Conservation (phyloP, 2,113 vertebrate species). For the Cervus canadensis region DNA sequence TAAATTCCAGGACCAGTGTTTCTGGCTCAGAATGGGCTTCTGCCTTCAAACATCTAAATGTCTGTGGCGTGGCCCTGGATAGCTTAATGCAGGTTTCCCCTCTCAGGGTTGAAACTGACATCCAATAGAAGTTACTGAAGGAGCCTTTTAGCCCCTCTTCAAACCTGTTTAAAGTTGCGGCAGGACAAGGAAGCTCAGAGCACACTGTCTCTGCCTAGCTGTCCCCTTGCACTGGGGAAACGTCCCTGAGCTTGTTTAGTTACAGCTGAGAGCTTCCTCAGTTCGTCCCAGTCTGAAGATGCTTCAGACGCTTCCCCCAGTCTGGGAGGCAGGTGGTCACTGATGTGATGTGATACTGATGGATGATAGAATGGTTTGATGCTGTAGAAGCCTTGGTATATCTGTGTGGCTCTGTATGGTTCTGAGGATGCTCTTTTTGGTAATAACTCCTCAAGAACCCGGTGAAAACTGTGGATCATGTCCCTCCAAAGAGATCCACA, state of each 20-base stretch:
- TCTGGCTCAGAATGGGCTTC: neutral
- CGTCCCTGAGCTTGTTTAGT: neutral
- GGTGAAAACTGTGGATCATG: neutral
- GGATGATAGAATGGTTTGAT: neutral
- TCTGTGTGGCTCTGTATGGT: neutral
- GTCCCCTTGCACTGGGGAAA: neutral
- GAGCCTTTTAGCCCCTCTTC: neutral
- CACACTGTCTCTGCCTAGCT: neutral
- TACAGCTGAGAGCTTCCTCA: neutral
- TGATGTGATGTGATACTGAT: neutral
- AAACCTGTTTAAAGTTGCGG: neutral
- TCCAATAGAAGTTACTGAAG: neutral
- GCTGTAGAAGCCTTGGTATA: neutral
- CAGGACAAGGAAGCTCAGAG: neutral
- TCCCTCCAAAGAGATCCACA: neutral
- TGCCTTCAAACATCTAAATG: neutral
- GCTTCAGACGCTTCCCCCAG: neutral
- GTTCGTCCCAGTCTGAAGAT: neutral
- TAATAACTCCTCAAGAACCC: neutral
- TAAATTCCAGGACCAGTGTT: neutral
- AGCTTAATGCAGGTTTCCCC: neutral
- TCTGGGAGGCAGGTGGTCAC: neutral
- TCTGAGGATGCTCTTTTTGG: neutral
- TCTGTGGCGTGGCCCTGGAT: neutral
- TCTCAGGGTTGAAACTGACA: neutral